These are phyloP conservation scores for Parascotia fuliginaria DNA, from an alignment of 2,888 invertebrate species.

Conservation along the genomic window DNA sequence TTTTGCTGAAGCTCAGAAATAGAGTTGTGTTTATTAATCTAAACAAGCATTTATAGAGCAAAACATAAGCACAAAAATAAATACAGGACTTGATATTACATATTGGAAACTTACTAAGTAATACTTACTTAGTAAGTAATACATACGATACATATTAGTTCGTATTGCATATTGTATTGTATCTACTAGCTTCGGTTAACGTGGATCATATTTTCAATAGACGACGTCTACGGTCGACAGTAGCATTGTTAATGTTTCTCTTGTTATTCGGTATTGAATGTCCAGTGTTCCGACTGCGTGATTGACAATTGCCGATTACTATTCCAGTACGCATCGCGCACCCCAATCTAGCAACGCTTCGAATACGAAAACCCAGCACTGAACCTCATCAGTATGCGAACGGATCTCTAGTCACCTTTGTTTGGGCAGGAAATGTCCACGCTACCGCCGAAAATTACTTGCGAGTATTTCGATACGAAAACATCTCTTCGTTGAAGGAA, in stretches of 20 bases:
- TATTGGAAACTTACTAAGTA: too few species aligned
- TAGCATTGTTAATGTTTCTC: constrained; percentile 44
- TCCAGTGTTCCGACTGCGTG: constrained; percentile 74
- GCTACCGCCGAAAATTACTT: constrained; percentile 76
- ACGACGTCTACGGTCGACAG: background rate
- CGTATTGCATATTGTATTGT: too few species aligned
- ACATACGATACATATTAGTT: too few species aligned
- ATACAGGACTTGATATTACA: too few species aligned
- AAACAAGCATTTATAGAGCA: background rate
- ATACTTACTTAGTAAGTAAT: too few species aligned
- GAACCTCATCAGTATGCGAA: constrained; percentile 76
- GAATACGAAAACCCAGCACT: constrained; percentile 67
- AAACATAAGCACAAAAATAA: too few species aligned
- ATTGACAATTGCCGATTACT: constrained; percentile 78
- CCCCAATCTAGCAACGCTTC: constrained; percentile 54
- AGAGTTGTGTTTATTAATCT: background rate
- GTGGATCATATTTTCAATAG: background rate
- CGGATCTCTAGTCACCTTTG: constrained; percentile 74
- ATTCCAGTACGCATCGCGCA: constrained; percentile 70
- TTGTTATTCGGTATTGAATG: constrained; percentile 70
- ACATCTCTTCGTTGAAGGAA: constrained; percentile 65
- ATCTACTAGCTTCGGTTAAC: too few species aligned
- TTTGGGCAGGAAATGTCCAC: constrained; percentile 82
- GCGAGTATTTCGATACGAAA: constrained; percentile 62
- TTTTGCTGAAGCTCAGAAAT: constrained; percentile 8